Percentiles rank a stretch among this genome's conserved stretches.
These are phyloP conservation scores for Aricia artaxerxes DNA, from an alignment of 2,888 invertebrate genomes.

Conservation along the genomic window DNA sequence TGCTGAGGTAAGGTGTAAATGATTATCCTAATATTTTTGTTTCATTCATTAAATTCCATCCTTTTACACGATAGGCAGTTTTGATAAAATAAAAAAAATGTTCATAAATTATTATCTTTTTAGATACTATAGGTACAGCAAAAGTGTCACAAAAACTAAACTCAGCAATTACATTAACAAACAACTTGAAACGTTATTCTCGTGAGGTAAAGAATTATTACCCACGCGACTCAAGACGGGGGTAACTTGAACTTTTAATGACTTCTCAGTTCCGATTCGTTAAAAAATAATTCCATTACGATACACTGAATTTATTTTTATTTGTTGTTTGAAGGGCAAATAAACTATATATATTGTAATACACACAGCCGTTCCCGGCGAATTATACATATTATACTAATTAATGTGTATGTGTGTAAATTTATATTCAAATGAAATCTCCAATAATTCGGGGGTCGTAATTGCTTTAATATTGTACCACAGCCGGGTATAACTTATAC, in stretches of 20 bases:
- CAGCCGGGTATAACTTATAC: not conserved
- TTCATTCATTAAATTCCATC: not conserved
- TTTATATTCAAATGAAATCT: conserved; percentile 18
- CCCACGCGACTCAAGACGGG: not conserved
- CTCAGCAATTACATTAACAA: not conserved
- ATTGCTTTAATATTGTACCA: conserved; percentile 4
- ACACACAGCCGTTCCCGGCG: not conserved
- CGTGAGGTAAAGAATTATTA: not conserved
- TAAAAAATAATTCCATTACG: not conserved
- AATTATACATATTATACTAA: not conserved
- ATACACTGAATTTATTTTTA: not conserved
- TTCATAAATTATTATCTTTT: no score
- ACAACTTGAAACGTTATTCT: not conserved
- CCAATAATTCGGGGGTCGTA: not conserved
- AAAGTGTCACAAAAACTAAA: not conserved
- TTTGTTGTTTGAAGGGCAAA: not conserved
- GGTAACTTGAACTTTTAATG: not conserved
- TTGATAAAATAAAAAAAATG: not conserved
- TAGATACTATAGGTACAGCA: not conserved
- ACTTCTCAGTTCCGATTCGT: not conserved
- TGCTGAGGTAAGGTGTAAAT: not conserved
- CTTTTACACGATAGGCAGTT: not conserved
- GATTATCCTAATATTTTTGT: not conserved
- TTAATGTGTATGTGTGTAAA: not conserved
- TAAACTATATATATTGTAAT: no score